phyloP scores from a whole-genome alignment of 2,888 invertebrate species.

The Caenorhabditis sp. region DNA sequence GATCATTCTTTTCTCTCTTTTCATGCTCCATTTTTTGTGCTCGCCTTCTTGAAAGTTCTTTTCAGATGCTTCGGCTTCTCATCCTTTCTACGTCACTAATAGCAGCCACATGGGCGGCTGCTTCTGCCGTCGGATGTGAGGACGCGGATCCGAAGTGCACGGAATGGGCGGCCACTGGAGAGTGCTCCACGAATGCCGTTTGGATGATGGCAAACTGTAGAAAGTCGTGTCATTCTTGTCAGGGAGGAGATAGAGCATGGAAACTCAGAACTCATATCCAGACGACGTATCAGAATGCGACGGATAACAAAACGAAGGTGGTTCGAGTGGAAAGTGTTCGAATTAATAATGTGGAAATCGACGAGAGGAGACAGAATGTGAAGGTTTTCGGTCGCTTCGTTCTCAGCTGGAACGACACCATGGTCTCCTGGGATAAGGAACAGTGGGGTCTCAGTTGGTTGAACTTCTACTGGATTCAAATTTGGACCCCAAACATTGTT shows the following conservation, averaged over 20 bases:
- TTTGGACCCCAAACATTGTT: constrained; percentile 82
- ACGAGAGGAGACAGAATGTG: constrained; percentile 80
- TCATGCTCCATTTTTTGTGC: constrained; percentile 6
- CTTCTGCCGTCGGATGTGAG: constrained; percentile 72
- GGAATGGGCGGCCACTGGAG: constrained; percentile 83
- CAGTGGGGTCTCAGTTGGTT: constrained; percentile 83
- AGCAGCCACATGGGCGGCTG: constrained; percentile 37
- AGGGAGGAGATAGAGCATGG: constrained; percentile 83
- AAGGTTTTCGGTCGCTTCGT: constrained; percentile 82
- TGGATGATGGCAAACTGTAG: constrained; percentile 84
- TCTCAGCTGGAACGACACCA: constrained; percentile 83
- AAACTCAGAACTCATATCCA: constrained; percentile 81
- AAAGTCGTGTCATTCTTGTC: constrained; percentile 83
- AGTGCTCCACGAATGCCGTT: constrained; percentile 83
- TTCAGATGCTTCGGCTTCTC: constrained; percentile 66
- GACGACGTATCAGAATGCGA: constrained; percentile 77
- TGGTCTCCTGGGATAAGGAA: constrained; percentile 82
- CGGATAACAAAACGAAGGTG: constrained; percentile 69
- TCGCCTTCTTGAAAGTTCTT: constrained; percentile 5
- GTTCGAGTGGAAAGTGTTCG: constrained; percentile 82
- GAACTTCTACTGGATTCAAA: constrained; percentile 83
- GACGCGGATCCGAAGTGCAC: constrained; percentile 83
- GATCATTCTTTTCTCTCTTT: constrained; percentile 23
- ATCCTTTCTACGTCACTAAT: constrained; percentile 52
- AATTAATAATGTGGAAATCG: constrained; percentile 81